Evolutionary conservation across 2,113 vertebrate species (phyloP).

Genomic region (Vulpes ferrilata): DNA sequence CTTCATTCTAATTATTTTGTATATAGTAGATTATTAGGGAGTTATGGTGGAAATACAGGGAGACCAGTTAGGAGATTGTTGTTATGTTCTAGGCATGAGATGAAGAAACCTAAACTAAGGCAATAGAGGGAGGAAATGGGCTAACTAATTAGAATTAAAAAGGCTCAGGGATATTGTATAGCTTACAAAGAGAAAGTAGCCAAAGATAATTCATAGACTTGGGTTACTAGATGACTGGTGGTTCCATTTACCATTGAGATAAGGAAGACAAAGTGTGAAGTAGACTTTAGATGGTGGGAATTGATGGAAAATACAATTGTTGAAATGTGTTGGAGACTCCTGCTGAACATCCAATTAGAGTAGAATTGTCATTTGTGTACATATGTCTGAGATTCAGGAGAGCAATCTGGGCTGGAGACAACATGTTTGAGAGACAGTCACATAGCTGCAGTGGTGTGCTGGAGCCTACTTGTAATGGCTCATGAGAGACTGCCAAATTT

Average conservation of each 20-base stretch:
- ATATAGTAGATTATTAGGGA: background rate
- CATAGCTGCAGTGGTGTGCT: background rate
- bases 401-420: background rate
- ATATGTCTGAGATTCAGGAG: background rate
- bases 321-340: background rate
- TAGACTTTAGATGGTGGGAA: background rate
- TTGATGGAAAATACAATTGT: constrained; percentile 3
- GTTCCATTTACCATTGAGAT: background rate
- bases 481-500: background rate
- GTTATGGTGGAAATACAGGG: background rate
- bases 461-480: background rate
- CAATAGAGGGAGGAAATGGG: background rate
- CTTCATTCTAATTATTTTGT: constrained; percentile 38
- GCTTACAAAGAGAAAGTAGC: background rate
- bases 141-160: background rate
- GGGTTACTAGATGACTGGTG: background rate
- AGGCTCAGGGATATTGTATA: background rate
- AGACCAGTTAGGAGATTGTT: background rate
- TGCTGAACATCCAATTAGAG: background rate
- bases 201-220: background rate
- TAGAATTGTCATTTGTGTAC: background rate
- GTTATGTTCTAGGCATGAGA: background rate
- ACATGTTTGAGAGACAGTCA: background rate
- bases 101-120: background rate
- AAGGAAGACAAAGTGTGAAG: background rate